A percentile compares a stretch with the other conserved stretches of the same genome.
phyloP scores from a whole-genome alignment of 2,113 vertebrate species.

The Caranx melampygus region DNA sequence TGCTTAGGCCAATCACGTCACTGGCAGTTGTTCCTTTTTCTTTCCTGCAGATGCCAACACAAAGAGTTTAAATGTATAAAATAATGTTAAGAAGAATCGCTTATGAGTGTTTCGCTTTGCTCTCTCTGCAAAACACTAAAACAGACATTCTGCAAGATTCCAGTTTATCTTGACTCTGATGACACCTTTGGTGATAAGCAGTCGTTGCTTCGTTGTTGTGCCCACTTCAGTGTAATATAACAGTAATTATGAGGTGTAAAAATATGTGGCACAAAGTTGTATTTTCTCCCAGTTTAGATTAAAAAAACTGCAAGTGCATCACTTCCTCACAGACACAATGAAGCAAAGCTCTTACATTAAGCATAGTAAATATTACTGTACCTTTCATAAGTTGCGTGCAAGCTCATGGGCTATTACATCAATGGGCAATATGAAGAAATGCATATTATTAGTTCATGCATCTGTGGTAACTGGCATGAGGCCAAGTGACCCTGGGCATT shows the following conservation, averaged over 20 bases:
- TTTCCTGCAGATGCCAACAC: conserved; percentile 76
- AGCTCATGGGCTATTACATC: neutral
- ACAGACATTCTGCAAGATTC: neutral
- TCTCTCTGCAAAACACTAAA: conserved; percentile 18
- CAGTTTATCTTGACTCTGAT: neutral
- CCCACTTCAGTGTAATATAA: neutral
- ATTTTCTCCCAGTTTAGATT: neutral
- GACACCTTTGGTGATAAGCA: conserved; percentile 11
- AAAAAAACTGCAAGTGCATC: neutral
- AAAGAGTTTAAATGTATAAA: conserved; percentile 87
- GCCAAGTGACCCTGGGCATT: neutral
- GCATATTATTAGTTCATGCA: neutral
- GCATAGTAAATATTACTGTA: conserved; percentile 1
- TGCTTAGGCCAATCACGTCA: conserved; percentile 87
- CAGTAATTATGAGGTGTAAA: neutral
- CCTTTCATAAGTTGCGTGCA: neutral
- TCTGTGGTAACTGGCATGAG: neutral
- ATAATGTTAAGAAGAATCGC: conserved; percentile 87
- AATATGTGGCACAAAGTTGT: neutral
- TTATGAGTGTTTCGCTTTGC: conserved; percentile 80
- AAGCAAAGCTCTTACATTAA: neutral
- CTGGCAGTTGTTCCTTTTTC: conserved; percentile 84
- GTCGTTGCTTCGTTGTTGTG: conserved; percentile 9
- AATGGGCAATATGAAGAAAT: neutral
- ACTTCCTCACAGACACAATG: conserved; percentile 9